Evolutionary conservation across 1,140 invertebrate species (phyloP), one percentile per base, ranked within the genome.

Genomic region (Piezodorus guildinii): DNA sequence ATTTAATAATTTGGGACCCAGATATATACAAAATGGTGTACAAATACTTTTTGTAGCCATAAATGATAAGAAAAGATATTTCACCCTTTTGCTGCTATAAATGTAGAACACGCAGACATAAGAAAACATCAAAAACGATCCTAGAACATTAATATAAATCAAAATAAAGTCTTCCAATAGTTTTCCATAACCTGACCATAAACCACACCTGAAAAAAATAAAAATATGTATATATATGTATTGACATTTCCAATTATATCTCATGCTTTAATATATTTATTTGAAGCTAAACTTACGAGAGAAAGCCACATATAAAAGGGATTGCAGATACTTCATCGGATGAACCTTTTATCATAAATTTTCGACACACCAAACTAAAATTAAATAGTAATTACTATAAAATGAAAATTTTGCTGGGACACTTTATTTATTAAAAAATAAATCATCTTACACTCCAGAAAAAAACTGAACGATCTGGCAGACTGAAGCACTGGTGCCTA

Each of bases 281-380:
- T 6, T 15, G n/a, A 16, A 52, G 12, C 27, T 58, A 71, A 25
- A 81, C 83, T 80, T 79, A 87, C 85, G 86, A 87, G 71, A 88
- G 75, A 71, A 85, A 83, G 67, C 86, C 87, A 69, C 83, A 84
- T 62, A 88, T 74, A 75, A 90, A 90, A 59, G 87, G 84, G 65
- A 89, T 76, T 0, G 81, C 78, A 5, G 87, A 87, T 10, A 82
- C 77, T 70, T 88, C 84, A 14, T 81, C 83, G 6, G 84, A 85
- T 23, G 81, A 80, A 62, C 78, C 78, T 73, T 84, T 85, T 68
- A 74, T 73, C 10, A 84, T 77, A 74, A 83, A 84, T 73, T 84
- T 83, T 66, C 75, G 78, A 69, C 85, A 86, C 17, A 85, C 82
- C 45, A 86, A 73, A 46, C 85, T 87, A 72, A 15, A 58, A 25